Evolutionary conservation across 1,140 invertebrate species (phyloP).

Genomic region (Odontomachus brunneus): DNA sequence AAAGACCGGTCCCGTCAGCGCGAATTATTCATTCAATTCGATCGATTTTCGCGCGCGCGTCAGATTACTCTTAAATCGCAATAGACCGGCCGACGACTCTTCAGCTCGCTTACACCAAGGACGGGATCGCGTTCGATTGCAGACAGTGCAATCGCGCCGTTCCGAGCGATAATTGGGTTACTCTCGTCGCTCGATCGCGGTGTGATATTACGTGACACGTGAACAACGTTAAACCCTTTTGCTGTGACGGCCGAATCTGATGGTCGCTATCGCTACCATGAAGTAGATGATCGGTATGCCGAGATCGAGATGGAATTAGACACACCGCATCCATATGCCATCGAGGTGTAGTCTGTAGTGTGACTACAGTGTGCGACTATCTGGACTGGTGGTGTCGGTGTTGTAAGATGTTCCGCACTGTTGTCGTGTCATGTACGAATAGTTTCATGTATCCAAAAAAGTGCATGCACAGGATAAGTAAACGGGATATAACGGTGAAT

Average conservation of each 20-base stretch:
- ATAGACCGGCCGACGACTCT: too few relatives aligned
- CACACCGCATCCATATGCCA: constrained; percentile 72
- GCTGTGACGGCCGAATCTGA: constrained; percentile 11
- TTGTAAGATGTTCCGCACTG: constrained; percentile 47
- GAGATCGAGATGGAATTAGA: constrained; percentile 16
- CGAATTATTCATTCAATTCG: background rate
- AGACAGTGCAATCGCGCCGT: too few relatives aligned
- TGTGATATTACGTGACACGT: background rate
- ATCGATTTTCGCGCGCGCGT: too few relatives aligned
- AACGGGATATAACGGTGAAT: constrained; percentile 29
- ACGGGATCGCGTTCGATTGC: too few relatives aligned
- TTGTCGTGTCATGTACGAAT: constrained; percentile 52
- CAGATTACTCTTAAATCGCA: too few relatives aligned
- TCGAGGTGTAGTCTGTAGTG: constrained; percentile 47
- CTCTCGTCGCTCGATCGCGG: background rate
- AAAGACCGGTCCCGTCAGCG: background rate
- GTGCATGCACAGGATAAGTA: constrained; percentile 52
- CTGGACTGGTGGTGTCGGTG: constrained; percentile 32
- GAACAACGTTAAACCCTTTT: constrained; percentile 36
- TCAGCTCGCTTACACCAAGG: too few relatives aligned
- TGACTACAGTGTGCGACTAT: constrained; percentile 46
- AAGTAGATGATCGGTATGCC: constrained; percentile 10
- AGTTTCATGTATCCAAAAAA: constrained; percentile 36
- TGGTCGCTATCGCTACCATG: background rate
- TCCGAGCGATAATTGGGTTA: background rate